Conservation (phyloP, 2,888 invertebrate genomes). For the Pecten maximus region DNA sequence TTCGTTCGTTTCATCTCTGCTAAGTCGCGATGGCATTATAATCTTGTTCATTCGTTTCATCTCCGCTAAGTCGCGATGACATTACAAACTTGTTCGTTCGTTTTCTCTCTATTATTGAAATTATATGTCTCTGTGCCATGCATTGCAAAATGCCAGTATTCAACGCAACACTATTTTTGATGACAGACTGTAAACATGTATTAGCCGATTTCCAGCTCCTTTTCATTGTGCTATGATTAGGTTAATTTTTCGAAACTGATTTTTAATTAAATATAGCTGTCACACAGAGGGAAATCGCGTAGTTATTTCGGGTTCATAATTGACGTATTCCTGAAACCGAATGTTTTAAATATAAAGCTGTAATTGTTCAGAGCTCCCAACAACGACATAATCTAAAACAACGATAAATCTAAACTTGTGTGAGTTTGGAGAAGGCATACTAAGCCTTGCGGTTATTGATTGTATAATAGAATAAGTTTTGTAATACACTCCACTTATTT, state of each 20-base stretch:
- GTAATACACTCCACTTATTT: neutral
- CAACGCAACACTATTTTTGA: too few species aligned
- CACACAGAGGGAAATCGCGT: neutral
- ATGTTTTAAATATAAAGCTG: neutral
- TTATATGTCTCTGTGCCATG: too few species aligned
- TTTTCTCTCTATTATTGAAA: too few species aligned
- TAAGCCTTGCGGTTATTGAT: neutral
- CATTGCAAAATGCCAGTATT: too few species aligned
- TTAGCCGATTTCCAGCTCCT: neutral
- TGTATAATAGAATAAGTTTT: neutral
- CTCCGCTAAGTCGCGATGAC: too few species aligned
- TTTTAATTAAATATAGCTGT: neutral
- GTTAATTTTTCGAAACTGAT: neutral
- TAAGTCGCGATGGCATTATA: too few species aligned
- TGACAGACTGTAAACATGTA: neutral
- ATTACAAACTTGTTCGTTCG: too few species aligned
- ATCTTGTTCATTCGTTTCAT: too few species aligned
- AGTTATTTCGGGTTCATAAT: neutral
- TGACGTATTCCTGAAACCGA: neutral
- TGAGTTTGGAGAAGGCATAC: neutral
- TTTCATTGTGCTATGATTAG: too few species aligned
- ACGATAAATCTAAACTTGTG: neutral
- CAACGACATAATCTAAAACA: neutral
- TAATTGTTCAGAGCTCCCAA: neutral
- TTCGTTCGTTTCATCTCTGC: too few species aligned